Percentiles rank a stretch among this genome's conserved stretches.
These are phyloP conservation scores for Corythornis madagascariensis DNA, from an alignment of 2,113 vertebrate species.

Conservation along the genomic window DNA sequence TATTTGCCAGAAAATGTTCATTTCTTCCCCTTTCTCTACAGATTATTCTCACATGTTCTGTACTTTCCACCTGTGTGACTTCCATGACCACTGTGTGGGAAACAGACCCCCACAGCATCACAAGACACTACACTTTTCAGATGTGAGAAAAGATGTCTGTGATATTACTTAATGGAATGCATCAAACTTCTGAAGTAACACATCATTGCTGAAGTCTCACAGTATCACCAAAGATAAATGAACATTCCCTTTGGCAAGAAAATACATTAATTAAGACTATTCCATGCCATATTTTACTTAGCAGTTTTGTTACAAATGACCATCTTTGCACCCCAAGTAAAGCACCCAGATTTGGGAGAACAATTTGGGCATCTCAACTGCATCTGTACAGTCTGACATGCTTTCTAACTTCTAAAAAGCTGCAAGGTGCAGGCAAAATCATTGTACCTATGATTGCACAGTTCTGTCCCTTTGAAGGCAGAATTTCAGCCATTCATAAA, in stretches of 20 bases:
- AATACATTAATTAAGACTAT: background rate
- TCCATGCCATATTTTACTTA: background rate
- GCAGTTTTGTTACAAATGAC: background rate
- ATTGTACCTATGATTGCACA: background rate
- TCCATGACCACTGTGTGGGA: background rate
- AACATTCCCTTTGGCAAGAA: background rate
- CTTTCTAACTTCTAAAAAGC: background rate
- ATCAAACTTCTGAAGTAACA: background rate
- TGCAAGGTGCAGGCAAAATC: background rate
- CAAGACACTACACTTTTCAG: background rate
- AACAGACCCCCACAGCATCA: background rate
- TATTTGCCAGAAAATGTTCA: slow-evolving; percentile 1
- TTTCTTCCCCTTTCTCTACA: background rate
- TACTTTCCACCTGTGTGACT: background rate
- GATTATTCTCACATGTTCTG: background rate
- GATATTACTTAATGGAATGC: background rate
- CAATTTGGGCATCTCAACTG: background rate
- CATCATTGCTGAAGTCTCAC: background rate
- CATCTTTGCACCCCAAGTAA: background rate
- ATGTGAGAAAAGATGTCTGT: background rate
- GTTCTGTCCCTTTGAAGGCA: background rate
- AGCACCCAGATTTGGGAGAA: background rate
- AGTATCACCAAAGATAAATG: background rate
- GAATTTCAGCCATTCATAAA: background rate
- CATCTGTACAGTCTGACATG: background rate